Evolutionary conservation across 2,888 invertebrate genomes (phyloP).

Genomic region (Eupithecia abbreviata): DNA sequence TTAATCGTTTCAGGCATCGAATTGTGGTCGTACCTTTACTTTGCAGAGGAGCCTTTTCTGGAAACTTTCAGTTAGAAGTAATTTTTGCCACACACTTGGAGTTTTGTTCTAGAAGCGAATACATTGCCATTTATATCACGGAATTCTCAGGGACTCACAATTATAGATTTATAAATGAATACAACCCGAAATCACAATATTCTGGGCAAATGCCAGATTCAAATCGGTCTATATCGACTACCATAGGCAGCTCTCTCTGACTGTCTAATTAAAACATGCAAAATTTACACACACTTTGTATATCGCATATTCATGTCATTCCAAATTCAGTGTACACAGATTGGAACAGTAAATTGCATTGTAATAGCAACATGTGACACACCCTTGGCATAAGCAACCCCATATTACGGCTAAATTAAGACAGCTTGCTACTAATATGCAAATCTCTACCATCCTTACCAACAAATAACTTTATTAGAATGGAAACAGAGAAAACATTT

Average conservation of each 20-base stretch:
- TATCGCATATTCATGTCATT: constrained; percentile 57
- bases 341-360: constrained; percentile 71
- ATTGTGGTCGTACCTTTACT: neutral
- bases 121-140: too few relatives aligned
- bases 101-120: too few relatives aligned
- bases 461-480: constrained; percentile 44
- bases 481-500: constrained; percentile 38
- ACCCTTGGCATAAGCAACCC: constrained; percentile 47
- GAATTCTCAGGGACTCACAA: too few relatives aligned
- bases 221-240: neutral
- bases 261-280: constrained; percentile 35
- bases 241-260: neutral
- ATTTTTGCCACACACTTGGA: too few relatives aligned
- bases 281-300: constrained; percentile 22
- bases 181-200: neutral
- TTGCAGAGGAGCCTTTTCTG: too few relatives aligned
- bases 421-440: constrained; percentile 80
- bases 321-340: constrained; percentile 58
- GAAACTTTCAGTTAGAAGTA: neutral
- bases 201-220: neutral
- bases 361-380: constrained; percentile 70
- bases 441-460: constrained; percentile 60
- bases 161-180: neutral
- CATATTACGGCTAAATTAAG: constrained; percentile 78
- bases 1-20: neutral